A percentile compares a stretch with the other conserved stretches of the same genome.
Evolutionary conservation across 2,888 invertebrate species (phyloP).

Genomic region (Thecophora atra): DNA sequence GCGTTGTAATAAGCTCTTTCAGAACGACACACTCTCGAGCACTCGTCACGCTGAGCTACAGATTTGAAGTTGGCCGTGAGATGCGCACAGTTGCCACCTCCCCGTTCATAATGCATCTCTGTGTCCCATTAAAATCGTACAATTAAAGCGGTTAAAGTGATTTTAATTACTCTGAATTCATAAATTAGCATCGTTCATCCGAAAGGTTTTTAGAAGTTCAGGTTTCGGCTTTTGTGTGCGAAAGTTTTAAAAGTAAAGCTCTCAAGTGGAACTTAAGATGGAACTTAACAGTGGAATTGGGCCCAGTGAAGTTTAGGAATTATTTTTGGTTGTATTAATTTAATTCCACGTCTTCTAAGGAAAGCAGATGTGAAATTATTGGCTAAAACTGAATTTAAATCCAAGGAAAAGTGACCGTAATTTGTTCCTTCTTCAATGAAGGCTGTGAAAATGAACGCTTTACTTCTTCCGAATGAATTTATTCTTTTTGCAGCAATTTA

Average conservation of each 20-base stretch:
- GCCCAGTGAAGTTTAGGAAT: too few species aligned
- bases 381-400: not conserved
- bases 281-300: too few species aligned
- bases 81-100: too few species aligned
- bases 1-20: not conserved
- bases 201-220: too few species aligned
- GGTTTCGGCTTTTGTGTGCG: too few species aligned
- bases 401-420: not conserved
- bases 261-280: too few species aligned
- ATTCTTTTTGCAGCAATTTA: not conserved
- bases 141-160: not conserved
- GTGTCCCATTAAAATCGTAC: not conserved
- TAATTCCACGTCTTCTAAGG: too few species aligned
- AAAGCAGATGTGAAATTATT: not conserved
- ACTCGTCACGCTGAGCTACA: not conserved
- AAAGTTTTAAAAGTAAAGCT: too few species aligned
- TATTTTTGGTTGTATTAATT: too few species aligned
- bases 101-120: not conserved
- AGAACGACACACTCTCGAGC: not conserved
- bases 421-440: too few species aligned
- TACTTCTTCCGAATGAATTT: too few species aligned
- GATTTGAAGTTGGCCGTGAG: not conserved
- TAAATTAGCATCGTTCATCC: not conserved
- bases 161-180: not conserved
- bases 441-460: too few species aligned